Base-by-base conservation (phyloP, 2,797 vertebrate species). In the Toxotes lorentzi region DNA sequence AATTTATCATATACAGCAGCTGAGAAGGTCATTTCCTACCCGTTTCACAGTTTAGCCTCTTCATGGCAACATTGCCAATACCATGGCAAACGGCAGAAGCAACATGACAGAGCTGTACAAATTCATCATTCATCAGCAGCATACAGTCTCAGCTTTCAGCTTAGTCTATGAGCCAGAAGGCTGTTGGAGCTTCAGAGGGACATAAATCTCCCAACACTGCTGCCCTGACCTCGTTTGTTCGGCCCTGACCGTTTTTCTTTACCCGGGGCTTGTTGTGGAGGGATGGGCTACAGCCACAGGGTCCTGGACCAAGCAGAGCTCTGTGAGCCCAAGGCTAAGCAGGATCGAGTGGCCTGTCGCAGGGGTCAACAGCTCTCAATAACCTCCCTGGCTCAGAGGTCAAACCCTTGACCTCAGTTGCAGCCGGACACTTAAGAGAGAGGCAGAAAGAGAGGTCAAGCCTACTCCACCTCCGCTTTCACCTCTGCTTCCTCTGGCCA, bases 331-430 rank as follows among this genome's bases (percentile, higher is more conserved):
- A 73, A 43, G 87, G 81, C 87, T 92, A 91, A 93, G 88, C 86
- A 61, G 87, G 94, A 94, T 96, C 94, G 95, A 95, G 95, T 95
- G 92, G 89, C 82, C 89, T 91, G 94, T 94, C 93, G 86, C 91
- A 83, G 79, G 84, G 91, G 92, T 93, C 92, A 91, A 81, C 73
- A 63, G 70, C 83, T 89, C 70, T 88, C 87, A 92, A 91, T 91
- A 92, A 86, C 86, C 82, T 79, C 82, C 54, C 70, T 21, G 67
- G 85, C 74, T 75, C 76, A 61, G 38, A 82, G 93, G 91, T 94
- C 86, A 92, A 89, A 90, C 71, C 82, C 83, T 90, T 93, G 92
- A 94, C 93, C 93, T 89, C 80, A 73, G 67, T 83, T 84, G 79
- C 7, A 45, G 82, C 84, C 43, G 67, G 78, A 92, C 83, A 90